A percentile compares a stretch with the other conserved stretches of the same genome.
These are phyloP conservation scores for Pionites leucogaster DNA, from an alignment of 2,113 vertebrate genomes.

Conservation along the genomic window DNA sequence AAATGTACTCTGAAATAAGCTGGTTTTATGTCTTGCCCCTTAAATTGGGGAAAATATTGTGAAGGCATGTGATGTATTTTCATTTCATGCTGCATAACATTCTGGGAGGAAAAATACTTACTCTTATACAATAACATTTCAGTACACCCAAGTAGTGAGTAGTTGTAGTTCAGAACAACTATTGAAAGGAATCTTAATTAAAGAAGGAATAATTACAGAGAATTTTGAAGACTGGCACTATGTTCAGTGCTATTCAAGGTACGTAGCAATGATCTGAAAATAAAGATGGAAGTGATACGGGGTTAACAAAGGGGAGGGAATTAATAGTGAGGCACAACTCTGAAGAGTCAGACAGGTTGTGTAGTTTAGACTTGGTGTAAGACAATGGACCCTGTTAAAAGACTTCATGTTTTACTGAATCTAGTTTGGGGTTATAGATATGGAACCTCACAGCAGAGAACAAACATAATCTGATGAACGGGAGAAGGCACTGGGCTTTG, in stretches of 20 bases:
- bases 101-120: not conserved
- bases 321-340: not conserved
- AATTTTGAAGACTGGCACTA: not conserved
- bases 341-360: not conserved
- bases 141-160: not conserved
- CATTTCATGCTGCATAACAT: not conserved
- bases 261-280: not conserved
- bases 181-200: not conserved
- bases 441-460: too few relatives aligned
- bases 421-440: fast-evolving
- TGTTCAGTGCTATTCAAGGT: not conserved
- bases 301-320: not conserved
- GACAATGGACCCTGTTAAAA: not conserved
- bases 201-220: not conserved
- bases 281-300: not conserved
- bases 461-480: not conserved
- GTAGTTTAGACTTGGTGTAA: not conserved
- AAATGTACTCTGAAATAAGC: not conserved
- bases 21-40: not conserved
- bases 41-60: not conserved
- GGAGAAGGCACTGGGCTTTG: not conserved
- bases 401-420: not conserved
- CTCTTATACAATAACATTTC: not conserved
- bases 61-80: not conserved
- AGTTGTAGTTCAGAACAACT: not conserved